Evolutionary conservation across 1,140 invertebrate genomes (phyloP).

Genomic region (Drosophila sp.): DNA sequence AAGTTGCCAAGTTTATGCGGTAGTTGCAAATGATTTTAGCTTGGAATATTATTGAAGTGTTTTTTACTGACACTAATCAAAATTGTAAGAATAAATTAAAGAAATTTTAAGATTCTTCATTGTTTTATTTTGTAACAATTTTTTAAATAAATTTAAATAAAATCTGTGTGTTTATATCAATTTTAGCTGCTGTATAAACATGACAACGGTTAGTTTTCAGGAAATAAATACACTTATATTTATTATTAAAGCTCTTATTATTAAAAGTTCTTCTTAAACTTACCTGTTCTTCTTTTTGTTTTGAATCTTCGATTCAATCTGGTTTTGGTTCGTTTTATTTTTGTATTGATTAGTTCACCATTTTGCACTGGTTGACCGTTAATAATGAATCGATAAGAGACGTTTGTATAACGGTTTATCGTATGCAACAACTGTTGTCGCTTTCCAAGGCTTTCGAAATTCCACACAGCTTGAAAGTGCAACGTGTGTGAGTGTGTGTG

Average conservation of each 20-base stretch:
- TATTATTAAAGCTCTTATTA: no score
- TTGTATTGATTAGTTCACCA: conserved; percentile 20
- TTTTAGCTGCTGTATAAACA: no score
- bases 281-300: conserved; percentile 11
- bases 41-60: no score
- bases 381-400: conserved; percentile 19
- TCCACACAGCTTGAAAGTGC: conserved; percentile 26
- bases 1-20: neutral
- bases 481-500: conserved; percentile 1
- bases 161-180: no score
- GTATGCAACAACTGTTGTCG: conserved; percentile 23
- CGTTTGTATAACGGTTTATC: conserved; percentile 22
- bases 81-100: no score
- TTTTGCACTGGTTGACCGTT: conserved; percentile 14
- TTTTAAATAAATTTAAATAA: no score
- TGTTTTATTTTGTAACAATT: no score
- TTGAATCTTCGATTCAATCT: no score
- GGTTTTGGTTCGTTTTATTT: neutral
- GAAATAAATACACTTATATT: conserved; percentile 15
- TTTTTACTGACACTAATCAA: no score
- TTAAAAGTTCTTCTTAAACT: neutral
- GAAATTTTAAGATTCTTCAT: no score
- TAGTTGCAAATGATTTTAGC: no score
- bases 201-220: neutral
- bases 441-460: conserved; percentile 44